Evolutionary conservation across 2,888 invertebrate species (phyloP).

Genomic region (Drosophila kokeensis): DNA sequence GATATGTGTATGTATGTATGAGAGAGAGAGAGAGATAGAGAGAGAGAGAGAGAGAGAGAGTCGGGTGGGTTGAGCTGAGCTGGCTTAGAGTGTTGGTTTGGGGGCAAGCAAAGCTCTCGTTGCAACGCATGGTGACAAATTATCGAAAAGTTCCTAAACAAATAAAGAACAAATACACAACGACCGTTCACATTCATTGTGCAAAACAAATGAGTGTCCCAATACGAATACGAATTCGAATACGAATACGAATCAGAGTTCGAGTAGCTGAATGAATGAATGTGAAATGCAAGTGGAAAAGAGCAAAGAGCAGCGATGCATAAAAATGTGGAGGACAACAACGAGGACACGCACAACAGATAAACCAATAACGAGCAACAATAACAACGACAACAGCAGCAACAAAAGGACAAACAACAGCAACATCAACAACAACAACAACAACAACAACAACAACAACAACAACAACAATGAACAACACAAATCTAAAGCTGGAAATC

Average conservation of each 20-base stretch:
- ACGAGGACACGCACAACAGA: slow-evolving; percentile 53
- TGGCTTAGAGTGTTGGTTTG: too few relatives aligned
- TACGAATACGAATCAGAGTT: slow-evolving; percentile 21
- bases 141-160: slow-evolving; percentile 66
- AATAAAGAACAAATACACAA: slow-evolving; percentile 31
- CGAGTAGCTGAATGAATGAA: slow-evolving; percentile 18
- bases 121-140: slow-evolving; percentile 66
- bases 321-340: slow-evolving; percentile 25
- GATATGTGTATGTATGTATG: not conserved
- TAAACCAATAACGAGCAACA: slow-evolving; percentile 64
- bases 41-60: not conserved
- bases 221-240: slow-evolving; percentile 24
- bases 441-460: slow-evolving; percentile 14
- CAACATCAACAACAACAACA: slow-evolving; percentile 16
- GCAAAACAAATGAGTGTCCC: slow-evolving; percentile 43
- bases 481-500: slow-evolving; percentile 41
- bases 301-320: slow-evolving; percentile 44
- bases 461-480: slow-evolving; percentile 23
- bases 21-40: too few relatives aligned
- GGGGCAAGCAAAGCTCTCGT: not conserved
- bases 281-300: slow-evolving; percentile 61
- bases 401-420: slow-evolving; percentile 8
- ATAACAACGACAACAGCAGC: slow-evolving; percentile 25
- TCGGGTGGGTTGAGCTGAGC: not conserved
- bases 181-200: slow-evolving; percentile 40